These are phyloP conservation scores for Chascanopsetta lugubris DNA, from an alignment of 2,113 vertebrate genomes.

Conservation along the genomic window DNA sequence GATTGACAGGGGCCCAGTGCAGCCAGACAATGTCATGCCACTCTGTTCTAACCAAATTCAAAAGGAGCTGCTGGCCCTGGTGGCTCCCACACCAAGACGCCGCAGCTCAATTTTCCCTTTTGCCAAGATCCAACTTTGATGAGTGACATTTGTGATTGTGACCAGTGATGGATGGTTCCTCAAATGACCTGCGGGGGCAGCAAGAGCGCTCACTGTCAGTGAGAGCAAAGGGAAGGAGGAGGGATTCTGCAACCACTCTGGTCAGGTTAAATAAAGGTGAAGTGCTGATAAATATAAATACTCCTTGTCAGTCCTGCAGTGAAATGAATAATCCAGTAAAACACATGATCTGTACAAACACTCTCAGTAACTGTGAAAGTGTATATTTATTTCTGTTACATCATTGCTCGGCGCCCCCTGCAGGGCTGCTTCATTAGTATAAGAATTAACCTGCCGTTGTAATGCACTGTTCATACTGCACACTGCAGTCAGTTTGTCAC, in stretches of 20 bases:
- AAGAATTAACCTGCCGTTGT: slow-evolving; percentile 66
- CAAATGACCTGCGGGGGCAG: background rate
- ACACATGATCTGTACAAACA: slow-evolving; percentile 30
- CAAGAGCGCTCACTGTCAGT: background rate
- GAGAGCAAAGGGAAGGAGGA: background rate
- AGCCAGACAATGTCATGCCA: slow-evolving; percentile 38
- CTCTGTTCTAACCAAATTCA: slow-evolving; percentile 36
- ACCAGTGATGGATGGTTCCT: slow-evolving; percentile 27
- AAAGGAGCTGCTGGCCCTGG: slow-evolving; percentile 27
- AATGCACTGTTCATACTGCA: slow-evolving; percentile 57
- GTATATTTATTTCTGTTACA: slow-evolving; percentile 72
- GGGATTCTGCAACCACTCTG: background rate
- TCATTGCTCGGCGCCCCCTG: slow-evolving; percentile 50
- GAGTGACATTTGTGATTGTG: slow-evolving; percentile 40
- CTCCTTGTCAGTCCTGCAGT: too few species aligned
- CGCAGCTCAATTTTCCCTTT: slow-evolving; percentile 61
- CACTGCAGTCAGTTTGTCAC: slow-evolving; percentile 37
- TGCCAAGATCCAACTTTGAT: slow-evolving; percentile 46
- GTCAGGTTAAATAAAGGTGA: too few species aligned
- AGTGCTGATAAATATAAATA: too few species aligned
- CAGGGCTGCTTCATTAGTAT: slow-evolving; percentile 64
- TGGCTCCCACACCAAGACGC: slow-evolving; percentile 20
- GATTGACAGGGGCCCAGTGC: slow-evolving; percentile 55
- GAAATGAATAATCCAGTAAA: slow-evolving; percentile 47
- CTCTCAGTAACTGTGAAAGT: slow-evolving; percentile 31